A percentile compares a stretch with the other conserved stretches of the same genome.
Evolutionary conservation across 2,888 invertebrate species (phyloP).

Genomic region (Lepidochitona cinerea): DNA sequence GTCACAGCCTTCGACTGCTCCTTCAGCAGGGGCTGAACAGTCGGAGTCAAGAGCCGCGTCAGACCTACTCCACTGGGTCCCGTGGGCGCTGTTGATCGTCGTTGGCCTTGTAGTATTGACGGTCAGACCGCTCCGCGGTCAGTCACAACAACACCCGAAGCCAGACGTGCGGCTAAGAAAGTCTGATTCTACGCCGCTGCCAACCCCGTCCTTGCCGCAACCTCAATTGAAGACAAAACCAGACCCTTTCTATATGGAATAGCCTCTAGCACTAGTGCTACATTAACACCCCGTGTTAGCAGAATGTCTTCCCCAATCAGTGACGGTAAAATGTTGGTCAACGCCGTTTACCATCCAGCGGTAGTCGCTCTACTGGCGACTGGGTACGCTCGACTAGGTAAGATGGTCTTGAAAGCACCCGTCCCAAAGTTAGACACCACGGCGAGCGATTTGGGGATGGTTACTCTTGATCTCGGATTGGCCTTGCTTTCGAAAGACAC

Average conservation of each 20-base stretch:
- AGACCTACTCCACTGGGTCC: background rate
- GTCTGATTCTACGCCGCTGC: too few relatives aligned
- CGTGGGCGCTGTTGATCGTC: background rate
- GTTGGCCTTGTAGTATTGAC: background rate
- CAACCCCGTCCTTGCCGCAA: too few relatives aligned
- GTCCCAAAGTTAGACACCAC: background rate
- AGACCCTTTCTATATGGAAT: background rate
- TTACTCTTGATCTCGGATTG: slow-evolving; percentile 2
- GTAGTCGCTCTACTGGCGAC: background rate
- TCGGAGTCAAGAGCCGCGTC: too few relatives aligned
- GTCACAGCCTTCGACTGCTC: too few relatives aligned
- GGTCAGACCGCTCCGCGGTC: background rate
- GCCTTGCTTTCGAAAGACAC: slow-evolving; percentile 13
- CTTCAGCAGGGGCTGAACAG: too few relatives aligned
- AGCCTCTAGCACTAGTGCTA: too few relatives aligned
- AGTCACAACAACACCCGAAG: background rate
- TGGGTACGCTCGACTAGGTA: slow-evolving; percentile 9
- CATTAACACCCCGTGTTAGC: too few relatives aligned
- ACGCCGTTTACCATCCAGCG: background rate
- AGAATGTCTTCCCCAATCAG: background rate
- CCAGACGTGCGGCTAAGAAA: too few relatives aligned
- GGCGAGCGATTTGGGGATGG: background rate
- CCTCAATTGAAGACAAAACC: background rate
- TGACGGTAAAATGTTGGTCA: background rate
- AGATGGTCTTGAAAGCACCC: background rate